A percentile compares a stretch with the other conserved stretches of the same genome.
Conservation (phyloP, 2,113 vertebrate genomes). For the Tamias sibiricus region DNA sequence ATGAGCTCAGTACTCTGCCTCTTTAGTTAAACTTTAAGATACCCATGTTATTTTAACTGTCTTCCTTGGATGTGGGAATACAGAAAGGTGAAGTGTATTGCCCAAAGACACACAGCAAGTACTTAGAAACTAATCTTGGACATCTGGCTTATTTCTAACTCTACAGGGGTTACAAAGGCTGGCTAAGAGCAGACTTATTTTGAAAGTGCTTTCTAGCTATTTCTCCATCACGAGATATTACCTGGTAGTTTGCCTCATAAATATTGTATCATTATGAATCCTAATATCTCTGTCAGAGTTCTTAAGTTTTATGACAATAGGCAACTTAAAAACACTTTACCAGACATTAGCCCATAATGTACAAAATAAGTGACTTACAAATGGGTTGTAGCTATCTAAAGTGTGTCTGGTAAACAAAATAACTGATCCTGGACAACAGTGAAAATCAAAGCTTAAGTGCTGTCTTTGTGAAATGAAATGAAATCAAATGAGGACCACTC, state of each 20-base stretch:
- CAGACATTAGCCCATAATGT: slow-evolving; percentile 72
- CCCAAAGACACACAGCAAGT: slow-evolving; percentile 23
- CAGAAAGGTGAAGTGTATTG: slow-evolving; percentile 3
- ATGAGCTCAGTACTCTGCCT: not conserved
- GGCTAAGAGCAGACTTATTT: slow-evolving; percentile 65
- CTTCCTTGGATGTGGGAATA: not conserved
- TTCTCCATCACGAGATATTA: slow-evolving; percentile 71
- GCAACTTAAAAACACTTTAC: slow-evolving; percentile 76
- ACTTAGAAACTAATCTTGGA: slow-evolving; percentile 1
- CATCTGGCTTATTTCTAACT: slow-evolving; percentile 42
- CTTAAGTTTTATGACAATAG: slow-evolving; percentile 79
- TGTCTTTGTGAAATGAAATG: slow-evolving; percentile 56
- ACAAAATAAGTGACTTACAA: slow-evolving; percentile 73
- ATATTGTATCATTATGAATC: slow-evolving; percentile 78
- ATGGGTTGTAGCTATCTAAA: slow-evolving; percentile 68
- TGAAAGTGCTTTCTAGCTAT: slow-evolving; percentile 75
- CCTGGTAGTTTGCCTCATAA: slow-evolving; percentile 77
- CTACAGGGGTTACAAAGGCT: slow-evolving; percentile 42
- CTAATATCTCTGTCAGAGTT: slow-evolving; percentile 74
- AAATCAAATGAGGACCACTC: not conserved
- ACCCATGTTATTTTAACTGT: not conserved
- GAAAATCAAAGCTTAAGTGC: slow-evolving; percentile 49
- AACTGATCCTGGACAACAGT: slow-evolving; percentile 32
- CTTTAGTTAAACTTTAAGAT: slow-evolving; percentile 13
- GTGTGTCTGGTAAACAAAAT: slow-evolving; percentile 72